Evolutionary conservation across 2,888 invertebrate species (phyloP), one percentile per base, ranked within the genome.

Genomic region (Catonia carolina): DNA sequence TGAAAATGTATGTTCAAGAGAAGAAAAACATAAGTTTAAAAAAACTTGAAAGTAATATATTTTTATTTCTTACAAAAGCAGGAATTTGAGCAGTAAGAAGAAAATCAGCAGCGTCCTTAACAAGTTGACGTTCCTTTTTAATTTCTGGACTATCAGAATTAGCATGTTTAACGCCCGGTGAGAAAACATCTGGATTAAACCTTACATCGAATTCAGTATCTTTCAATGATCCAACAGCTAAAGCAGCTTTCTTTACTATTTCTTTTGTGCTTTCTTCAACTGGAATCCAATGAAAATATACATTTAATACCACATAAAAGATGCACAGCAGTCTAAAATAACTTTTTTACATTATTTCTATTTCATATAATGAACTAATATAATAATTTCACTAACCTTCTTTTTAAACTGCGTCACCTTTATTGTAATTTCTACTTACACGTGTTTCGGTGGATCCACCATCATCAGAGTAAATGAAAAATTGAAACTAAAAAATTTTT

Each of bases 121-220:
- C 90, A 6, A 97, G 78, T 64, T 91, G 88, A 57, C 90, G 82
- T 72, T 98, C 95, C 69, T 86, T 87, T 62, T 83, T 80, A 53
- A 94, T 75, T 65, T 83, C 80, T 56, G 82, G 77, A 63, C 83
- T 72, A 69, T 84, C 82, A 17, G 83, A 76, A 49, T 54, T 60
- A 15, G 82, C 80, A 75, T 97, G 96, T 56, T 79, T 81, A 59
- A 99, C 96, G 53, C 93, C 93, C 1, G 91, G 89, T 8, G 97
- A 97, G 75, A 90, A 98, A 60, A 97, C 94, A 75, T 99, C 99
- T 0, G 98, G 96, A 77, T 99, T 99, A 76, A 99, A 99, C 60
- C 95, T 84, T 63, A 99, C 89, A 72, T 94, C 95, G 74, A 98
- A 97, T 73, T 96, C 96, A 0, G 91, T 87, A 65, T 96, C 95